Evolutionary conservation across 2,113 vertebrate species (phyloP).

Genomic region (Rhodinocichla rosea): DNA sequence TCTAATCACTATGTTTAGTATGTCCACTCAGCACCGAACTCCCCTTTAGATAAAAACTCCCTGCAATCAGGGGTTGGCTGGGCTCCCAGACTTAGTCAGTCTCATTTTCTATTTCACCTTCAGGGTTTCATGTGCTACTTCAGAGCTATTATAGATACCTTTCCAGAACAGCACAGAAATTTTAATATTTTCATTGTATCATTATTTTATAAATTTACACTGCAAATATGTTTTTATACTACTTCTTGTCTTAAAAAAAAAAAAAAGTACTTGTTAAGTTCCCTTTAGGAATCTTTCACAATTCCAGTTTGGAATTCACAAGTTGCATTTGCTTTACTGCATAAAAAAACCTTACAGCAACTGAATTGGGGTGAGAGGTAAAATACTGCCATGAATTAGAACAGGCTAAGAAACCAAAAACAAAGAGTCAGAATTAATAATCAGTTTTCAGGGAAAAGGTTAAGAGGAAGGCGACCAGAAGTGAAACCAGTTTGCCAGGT

Average conservation of each 20-base stretch:
- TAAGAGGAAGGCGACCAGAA: neutral
- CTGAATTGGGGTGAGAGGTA: slow-evolving; percentile 13
- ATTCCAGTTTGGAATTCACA: neutral
- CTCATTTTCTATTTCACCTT: slow-evolving; percentile 40
- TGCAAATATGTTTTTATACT: neutral
- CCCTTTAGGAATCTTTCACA: neutral
- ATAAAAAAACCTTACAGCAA: neutral
- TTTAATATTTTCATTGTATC: neutral
- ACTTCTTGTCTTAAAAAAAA: neutral
- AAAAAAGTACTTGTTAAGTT: neutral
- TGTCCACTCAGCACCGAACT: slow-evolving; percentile 42
- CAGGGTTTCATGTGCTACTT: neutral
- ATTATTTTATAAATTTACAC: neutral
- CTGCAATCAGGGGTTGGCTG: slow-evolving; percentile 48
- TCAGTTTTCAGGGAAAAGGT: slow-evolving; percentile 11
- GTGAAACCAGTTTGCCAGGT: neutral
- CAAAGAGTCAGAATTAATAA: neutral
- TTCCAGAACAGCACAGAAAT: neutral
- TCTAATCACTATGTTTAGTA: slow-evolving; percentile 53
- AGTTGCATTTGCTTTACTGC: neutral
- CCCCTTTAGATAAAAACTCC: slow-evolving; percentile 6
- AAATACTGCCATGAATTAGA: neutral
- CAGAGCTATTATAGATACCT: neutral
- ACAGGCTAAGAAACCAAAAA: slow-evolving; percentile 10
- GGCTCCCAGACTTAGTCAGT: slow-evolving; percentile 34